Conservation (phyloP, 2,113 vertebrate genomes). For the Mustelus asterias region DNA sequence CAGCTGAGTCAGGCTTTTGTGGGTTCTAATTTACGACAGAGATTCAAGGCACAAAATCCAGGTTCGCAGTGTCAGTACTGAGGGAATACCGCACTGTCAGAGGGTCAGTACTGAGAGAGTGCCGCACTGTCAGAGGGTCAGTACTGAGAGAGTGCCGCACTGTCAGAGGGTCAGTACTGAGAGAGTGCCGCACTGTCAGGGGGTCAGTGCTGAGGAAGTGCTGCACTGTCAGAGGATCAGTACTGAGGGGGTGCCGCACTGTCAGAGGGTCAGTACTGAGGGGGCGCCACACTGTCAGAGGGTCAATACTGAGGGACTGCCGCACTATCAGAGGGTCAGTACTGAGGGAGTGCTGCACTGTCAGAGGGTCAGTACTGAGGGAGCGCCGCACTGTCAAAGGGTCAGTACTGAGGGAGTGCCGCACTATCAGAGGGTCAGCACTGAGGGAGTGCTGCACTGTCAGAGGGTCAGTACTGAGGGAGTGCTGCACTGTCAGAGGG, state of each 20-base stretch:
- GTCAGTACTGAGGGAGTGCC: background rate
- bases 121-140: too few species aligned
- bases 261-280: background rate
- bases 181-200: background rate
- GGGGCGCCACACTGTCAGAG: background rate
- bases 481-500: background rate
- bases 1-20: background rate
- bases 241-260: background rate
- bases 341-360: background rate
- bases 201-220: background rate
- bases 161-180: background rate
- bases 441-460: too few species aligned
- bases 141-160: too few species aligned
- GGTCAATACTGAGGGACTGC: background rate
- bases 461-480: background rate
- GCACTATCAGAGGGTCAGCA: background rate
- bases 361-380: background rate
- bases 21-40: background rate
- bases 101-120: too few species aligned
- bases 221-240: background rate
- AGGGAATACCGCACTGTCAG: too few species aligned
- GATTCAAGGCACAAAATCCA: background rate
- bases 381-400: background rate
- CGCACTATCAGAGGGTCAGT: background rate
- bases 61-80: background rate